Conservation (phyloP, 1,140 invertebrate species). For the Macrostomum lignano region DNA sequence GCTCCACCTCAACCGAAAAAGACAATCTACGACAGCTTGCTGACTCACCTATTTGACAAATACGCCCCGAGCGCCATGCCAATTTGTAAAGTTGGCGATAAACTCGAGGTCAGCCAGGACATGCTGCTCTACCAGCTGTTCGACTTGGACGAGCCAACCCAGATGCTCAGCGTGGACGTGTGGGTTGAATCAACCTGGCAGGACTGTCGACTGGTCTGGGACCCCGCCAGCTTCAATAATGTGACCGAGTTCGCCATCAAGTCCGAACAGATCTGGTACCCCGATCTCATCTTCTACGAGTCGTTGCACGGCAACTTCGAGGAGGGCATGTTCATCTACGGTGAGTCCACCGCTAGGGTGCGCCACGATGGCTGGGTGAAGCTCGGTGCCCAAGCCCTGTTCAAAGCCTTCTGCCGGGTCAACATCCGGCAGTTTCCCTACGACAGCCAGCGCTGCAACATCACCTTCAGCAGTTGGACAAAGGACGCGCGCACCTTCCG, state of each 20-base stretch:
- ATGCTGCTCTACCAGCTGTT: not conserved
- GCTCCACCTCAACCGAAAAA: too few species aligned
- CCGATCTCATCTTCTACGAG: not conserved
- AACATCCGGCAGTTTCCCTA: constrained; percentile 99
- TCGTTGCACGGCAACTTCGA: constrained; percentile 2
- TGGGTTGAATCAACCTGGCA: constrained; percentile 38
- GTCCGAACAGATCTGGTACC: constrained; percentile 43
- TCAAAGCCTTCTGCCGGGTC: constrained; percentile 83
- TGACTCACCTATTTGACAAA: too few species aligned
- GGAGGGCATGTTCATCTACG: constrained; percentile 1
- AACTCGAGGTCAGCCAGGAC: not conserved
- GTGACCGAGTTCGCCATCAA: constrained; percentile 82
- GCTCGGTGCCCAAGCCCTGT: constrained; percentile 88
- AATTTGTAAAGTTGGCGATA: too few species aligned
- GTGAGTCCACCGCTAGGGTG: constrained; percentile 27
- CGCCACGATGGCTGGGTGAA: constrained; percentile 68
- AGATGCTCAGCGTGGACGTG: not conserved
- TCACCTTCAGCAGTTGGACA: constrained; percentile 36
- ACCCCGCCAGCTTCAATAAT: constrained; percentile 69
- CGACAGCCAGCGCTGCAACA: constrained; percentile 82
- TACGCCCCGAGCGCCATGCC: too few species aligned
- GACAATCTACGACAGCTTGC: too few species aligned
- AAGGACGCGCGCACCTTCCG: constrained; percentile 15
- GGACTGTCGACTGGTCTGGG: constrained; percentile 89
- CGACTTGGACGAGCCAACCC: constrained; percentile 1